Conservation (phyloP, 2,797 vertebrate species). For the Yasuhikotakia modesta region DNA sequence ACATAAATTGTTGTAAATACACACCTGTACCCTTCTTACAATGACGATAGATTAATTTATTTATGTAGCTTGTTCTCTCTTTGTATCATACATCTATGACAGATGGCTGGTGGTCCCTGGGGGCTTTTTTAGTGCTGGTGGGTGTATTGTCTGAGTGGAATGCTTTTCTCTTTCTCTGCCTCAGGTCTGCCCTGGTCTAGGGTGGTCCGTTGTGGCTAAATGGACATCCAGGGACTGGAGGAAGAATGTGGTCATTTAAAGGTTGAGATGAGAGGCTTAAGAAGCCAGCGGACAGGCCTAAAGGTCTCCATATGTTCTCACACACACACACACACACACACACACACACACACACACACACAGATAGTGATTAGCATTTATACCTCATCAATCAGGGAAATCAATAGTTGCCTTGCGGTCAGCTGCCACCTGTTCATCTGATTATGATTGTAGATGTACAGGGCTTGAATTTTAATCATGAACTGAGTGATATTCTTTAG, state of each 20-base stretch:
- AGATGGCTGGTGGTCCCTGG: constrained; percentile 2
- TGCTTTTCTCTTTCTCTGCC: constrained; percentile 34
- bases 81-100: not conserved
- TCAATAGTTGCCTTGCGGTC: constrained; percentile 44
- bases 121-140: constrained; percentile 17
- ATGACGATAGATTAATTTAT: not conserved
- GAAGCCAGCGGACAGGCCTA: constrained; percentile 39
- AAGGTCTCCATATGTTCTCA: constrained; percentile 60
- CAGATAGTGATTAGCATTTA: constrained; percentile 56
- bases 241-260: constrained; percentile 47
- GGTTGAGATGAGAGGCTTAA: constrained; percentile 39
- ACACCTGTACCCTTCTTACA: not conserved
- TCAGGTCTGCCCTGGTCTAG: constrained; percentile 28
- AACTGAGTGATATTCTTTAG: not conserved
- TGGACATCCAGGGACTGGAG: constrained; percentile 36
- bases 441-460: constrained; percentile 1
- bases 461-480: not conserved
- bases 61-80: not conserved
- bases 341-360: constrained; percentile 29
- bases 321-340: constrained; percentile 27
- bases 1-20: not conserved
- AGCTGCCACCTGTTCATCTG: constrained; percentile 56
- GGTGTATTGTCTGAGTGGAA: constrained; percentile 27
- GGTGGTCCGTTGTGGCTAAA: constrained; percentile 44
- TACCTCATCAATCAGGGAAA: constrained; percentile 55